These are phyloP conservation scores for Bufo gargarizans DNA, from an alignment of 2,113 vertebrate genomes.

Conservation along the genomic window DNA sequence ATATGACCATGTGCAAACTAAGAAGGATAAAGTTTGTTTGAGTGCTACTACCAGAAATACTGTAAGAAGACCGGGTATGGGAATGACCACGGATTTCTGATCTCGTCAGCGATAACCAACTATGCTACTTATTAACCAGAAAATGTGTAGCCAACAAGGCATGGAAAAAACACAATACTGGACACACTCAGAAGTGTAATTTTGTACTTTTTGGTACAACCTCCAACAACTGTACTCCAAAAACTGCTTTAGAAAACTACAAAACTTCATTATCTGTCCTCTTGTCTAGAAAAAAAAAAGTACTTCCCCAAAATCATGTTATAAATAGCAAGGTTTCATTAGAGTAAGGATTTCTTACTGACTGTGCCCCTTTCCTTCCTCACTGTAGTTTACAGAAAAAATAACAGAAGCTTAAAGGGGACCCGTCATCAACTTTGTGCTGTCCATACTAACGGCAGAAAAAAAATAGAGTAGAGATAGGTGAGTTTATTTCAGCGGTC, in stretches of 20 bases:
- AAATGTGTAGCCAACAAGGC: neutral
- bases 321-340: slow-evolving; percentile 20
- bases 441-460: too few species aligned
- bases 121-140: too few species aligned
- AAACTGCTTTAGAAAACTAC: neutral
- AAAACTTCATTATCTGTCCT: neutral
- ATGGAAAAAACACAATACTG: neutral
- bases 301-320: slow-evolving; percentile 24
- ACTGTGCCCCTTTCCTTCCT: neutral
- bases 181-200: neutral
- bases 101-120: too few species aligned
- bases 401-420: neutral
- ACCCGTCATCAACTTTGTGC: too few species aligned
- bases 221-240: neutral
- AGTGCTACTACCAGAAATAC: too few species aligned
- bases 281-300: slow-evolving; percentile 13
- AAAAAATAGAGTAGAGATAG: too few species aligned
- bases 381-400: neutral
- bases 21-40: too few species aligned
- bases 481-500: too few species aligned
- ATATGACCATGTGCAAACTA: too few species aligned
- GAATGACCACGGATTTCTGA: too few species aligned
- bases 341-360: neutral
- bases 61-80: too few species aligned
- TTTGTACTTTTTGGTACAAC: neutral